phyloP scores from a whole-genome alignment of 1,140 invertebrate species.

The Zaprionus camerounensis region DNA sequence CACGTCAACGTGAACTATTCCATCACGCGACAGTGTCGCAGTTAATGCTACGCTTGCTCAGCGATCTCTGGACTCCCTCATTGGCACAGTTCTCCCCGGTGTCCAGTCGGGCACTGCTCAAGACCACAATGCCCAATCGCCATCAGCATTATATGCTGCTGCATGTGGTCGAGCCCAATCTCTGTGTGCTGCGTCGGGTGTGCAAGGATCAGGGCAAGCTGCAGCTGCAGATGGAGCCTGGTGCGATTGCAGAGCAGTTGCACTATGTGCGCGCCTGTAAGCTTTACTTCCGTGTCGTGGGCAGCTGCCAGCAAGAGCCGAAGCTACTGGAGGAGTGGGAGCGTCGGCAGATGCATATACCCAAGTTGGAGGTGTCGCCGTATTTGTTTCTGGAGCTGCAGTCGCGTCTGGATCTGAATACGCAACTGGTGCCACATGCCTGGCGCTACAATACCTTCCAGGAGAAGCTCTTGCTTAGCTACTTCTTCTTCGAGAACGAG shows the following conservation, averaged over 20 bases:
- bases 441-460: slow-evolving; percentile 43
- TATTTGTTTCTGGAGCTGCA: slow-evolving; percentile 47
- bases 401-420: slow-evolving; percentile 28
- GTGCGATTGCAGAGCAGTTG: slow-evolving; percentile 24
- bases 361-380: slow-evolving; percentile 64
- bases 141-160: slow-evolving; percentile 61
- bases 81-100: slow-evolving; percentile 31
- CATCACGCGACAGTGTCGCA: slow-evolving; percentile 50
- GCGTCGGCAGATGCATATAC: slow-evolving; percentile 44
- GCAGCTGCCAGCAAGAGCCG: background rate
- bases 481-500: slow-evolving; percentile 62
- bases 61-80: slow-evolving; percentile 47
- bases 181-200: slow-evolving; percentile 55
- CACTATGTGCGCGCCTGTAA: slow-evolving; percentile 52
- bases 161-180: slow-evolving; percentile 65
- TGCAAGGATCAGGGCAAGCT: background rate
- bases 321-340: slow-evolving; percentile 47
- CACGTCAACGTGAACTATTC: slow-evolving; percentile 22
- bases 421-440: slow-evolving; percentile 34
- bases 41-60: slow-evolving; percentile 48
- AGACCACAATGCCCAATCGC: slow-evolving; percentile 50
- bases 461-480: slow-evolving; percentile 54
- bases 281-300: slow-evolving; percentile 50
- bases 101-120: slow-evolving; percentile 51
- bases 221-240: background rate